These are phyloP conservation scores for Petaurus breviceps DNA, from an alignment of 2,113 vertebrate genomes.

Conservation along the genomic window DNA sequence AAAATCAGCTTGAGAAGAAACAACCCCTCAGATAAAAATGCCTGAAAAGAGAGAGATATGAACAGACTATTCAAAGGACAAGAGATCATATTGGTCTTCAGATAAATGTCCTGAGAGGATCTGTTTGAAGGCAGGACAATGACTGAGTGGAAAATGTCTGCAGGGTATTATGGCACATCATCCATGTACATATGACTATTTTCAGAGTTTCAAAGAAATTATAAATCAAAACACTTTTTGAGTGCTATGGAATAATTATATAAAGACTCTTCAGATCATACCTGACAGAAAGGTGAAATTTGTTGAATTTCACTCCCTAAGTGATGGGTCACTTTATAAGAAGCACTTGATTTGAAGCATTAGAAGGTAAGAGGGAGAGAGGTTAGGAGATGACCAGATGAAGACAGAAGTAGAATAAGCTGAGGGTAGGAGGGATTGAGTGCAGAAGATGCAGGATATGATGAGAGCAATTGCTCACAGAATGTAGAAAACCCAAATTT, in stretches of 20 bases:
- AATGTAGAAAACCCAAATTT: neutral
- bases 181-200: neutral
- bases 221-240: neutral
- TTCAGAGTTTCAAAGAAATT: neutral
- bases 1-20: neutral
- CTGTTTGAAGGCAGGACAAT: neutral
- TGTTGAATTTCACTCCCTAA: neutral
- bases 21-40: neutral
- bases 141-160: neutral
- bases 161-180: neutral
- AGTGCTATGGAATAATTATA: neutral
- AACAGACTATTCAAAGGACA: neutral
- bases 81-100: neutral
- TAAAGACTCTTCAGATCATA: neutral
- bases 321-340: neutral
- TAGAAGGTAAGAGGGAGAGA: neutral
- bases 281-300: neutral
- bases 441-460: neutral
- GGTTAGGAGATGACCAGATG: neutral
- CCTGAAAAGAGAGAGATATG: neutral
- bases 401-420: neutral
- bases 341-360: neutral
- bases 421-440: neutral
- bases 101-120: neutral
- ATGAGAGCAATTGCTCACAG: neutral